Conservation (phyloP, 2,888 invertebrate species). For the Deilephila porcellus region DNA sequence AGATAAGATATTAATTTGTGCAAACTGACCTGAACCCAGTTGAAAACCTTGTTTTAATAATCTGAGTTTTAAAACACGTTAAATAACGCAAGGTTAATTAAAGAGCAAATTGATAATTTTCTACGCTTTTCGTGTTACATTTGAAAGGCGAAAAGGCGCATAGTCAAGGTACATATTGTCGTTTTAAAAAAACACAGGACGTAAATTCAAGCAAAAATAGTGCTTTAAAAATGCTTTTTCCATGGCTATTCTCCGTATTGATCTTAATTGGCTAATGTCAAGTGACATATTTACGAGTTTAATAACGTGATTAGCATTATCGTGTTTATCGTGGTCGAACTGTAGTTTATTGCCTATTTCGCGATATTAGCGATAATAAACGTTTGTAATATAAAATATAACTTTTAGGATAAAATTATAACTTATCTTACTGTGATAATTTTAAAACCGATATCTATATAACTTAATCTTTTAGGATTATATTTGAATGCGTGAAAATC, state of each 20-base stretch:
- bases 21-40: no score
- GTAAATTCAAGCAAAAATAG: neutral
- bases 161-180: no score
- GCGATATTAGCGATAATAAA: constrained; percentile 3
- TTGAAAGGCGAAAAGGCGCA: no score
- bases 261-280: constrained; percentile 12
- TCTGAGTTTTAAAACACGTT: no score
- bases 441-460: neutral
- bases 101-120: no score
- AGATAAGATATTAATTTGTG: no score
- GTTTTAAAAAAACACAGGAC: neutral
- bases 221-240: neutral
- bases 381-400: neutral
- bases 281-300: constrained; percentile 13
- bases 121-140: no score
- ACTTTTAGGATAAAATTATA: neutral
- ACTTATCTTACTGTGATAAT: neutral
- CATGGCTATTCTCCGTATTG: neutral
- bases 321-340: neutral
- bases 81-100: no score
- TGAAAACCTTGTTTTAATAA: no score
- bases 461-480: neutral
- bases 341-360: constrained; percentile 2
- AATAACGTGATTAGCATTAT: constrained; percentile 2
- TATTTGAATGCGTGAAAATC: neutral